phyloP scores from a whole-genome alignment of 2,113 vertebrate genomes.

The Cricetomys ansorgei region DNA sequence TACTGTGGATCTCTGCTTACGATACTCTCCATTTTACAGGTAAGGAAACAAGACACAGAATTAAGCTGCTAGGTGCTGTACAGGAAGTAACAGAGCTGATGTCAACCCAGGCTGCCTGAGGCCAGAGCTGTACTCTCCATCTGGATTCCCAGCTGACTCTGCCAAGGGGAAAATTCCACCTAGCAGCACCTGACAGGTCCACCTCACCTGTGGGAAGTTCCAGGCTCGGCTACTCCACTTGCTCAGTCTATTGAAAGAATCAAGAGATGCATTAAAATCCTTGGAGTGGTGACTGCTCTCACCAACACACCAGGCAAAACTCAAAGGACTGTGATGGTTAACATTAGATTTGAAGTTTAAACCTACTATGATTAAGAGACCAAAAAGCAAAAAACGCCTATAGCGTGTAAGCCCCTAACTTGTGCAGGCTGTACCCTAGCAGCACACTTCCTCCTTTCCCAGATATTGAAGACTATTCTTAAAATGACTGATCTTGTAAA shows the following conservation, averaged over 20 bases:
- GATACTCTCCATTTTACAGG: neutral
- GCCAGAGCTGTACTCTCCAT: neutral
- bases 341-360: neutral
- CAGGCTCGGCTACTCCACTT: conserved; percentile 85
- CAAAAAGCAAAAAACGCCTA: neutral
- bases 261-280: conserved; percentile 7
- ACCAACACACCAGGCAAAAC: neutral
- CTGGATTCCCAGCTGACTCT: fast-evolving
- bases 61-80: neutral
- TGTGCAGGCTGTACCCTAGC: neutral
- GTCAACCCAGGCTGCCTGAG: neutral
- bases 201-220: conserved; percentile 82
- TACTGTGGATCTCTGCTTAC: neutral
- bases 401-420: neutral
- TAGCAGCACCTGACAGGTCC: neutral
- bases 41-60: neutral
- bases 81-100: neutral
- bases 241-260: conserved; percentile 85
- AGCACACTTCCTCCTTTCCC: neutral
- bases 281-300: neutral
- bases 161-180: neutral
- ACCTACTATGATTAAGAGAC: neutral
- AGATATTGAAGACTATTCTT: neutral
- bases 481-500: neutral
- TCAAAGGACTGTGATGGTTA: neutral